Conservation (phyloP, 1,140 invertebrate species). For the Ceratina australensis region DNA sequence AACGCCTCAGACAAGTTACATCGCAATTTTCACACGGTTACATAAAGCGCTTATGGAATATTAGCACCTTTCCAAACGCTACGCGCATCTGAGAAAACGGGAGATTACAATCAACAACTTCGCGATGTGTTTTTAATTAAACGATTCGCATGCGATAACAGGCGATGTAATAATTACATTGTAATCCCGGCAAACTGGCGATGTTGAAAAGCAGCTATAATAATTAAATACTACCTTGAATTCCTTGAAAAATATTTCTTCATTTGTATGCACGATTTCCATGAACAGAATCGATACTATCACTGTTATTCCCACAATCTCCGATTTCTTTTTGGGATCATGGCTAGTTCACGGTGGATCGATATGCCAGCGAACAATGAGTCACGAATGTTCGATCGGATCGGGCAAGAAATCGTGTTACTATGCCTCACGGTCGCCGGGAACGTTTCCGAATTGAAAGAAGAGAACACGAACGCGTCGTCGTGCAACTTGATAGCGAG, state of each 20-base stretch:
- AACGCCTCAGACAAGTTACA: neutral
- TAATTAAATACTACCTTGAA: too few relatives aligned
- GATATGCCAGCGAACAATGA: constrained; percentile 41
- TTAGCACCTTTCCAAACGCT: constrained; percentile 17
- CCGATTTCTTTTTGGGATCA: too few relatives aligned
- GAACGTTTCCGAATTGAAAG: constrained; percentile 31
- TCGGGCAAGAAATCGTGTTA: constrained; percentile 37
- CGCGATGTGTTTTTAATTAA: too few relatives aligned
- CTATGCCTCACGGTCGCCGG: constrained; percentile 32
- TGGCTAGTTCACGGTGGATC: neutral
- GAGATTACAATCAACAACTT: too few relatives aligned
- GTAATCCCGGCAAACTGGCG: neutral
- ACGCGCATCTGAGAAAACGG: neutral
- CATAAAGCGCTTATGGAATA: neutral
- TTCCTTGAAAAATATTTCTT: too few relatives aligned
- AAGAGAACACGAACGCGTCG: constrained; percentile 9
- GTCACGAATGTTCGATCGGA: constrained; percentile 33
- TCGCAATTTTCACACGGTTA: constrained; percentile 23
- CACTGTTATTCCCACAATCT: too few relatives aligned
- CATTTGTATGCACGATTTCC: neutral
- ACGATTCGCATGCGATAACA: neutral
- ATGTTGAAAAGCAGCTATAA: too few relatives aligned
- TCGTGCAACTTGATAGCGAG: constrained; percentile 29
- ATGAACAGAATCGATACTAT: neutral
- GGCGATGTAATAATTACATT: neutral